A percentile compares a stretch with the other conserved stretches of the same genome.
phyloP scores from a whole-genome alignment of 2,113 vertebrate species.

The Rhinogobius similis region DNA sequence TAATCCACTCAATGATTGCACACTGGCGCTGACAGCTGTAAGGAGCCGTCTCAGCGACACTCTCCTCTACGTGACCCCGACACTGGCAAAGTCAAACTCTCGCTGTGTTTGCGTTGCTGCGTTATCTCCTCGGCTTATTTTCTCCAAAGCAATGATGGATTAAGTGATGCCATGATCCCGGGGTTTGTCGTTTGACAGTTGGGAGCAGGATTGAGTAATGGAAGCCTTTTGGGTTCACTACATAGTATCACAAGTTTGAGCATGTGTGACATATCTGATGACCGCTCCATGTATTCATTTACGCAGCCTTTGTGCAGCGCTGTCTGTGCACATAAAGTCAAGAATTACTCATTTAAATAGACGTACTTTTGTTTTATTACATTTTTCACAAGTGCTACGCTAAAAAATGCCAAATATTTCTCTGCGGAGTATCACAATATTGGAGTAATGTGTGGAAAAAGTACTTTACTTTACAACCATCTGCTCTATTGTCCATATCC shows the following conservation, averaged over 20 bases:
- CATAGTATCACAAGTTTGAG: conserved; percentile 23
- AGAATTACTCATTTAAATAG: neutral
- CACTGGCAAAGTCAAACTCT: conserved; percentile 25
- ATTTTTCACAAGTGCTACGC: no score
- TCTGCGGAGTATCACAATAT: no score
- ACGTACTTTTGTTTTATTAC: neutral
- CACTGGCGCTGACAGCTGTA: conserved; percentile 35
- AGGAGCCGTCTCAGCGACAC: neutral
- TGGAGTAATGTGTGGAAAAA: no score
- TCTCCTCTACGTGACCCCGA: conserved; percentile 40
- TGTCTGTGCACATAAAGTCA: neutral
- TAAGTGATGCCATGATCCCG: conserved; percentile 18
- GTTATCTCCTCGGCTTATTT: conserved; percentile 28
- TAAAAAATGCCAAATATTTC: no score
- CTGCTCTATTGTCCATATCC: neutral
- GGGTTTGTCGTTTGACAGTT: conserved; percentile 29
- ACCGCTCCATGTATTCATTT: neutral
- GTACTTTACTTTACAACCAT: neutral
- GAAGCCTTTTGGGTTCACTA: conserved; percentile 30
- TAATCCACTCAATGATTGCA: conserved; percentile 66
- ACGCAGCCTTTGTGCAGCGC: neutral
- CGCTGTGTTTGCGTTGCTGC: conserved; percentile 7
- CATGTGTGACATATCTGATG: conserved; percentile 15
- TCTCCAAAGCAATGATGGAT: conserved; percentile 30
- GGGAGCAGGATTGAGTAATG: conserved; percentile 3